Evolutionary conservation across 2,113 vertebrate species (phyloP).

Genomic region (Anser cygnoides): DNA sequence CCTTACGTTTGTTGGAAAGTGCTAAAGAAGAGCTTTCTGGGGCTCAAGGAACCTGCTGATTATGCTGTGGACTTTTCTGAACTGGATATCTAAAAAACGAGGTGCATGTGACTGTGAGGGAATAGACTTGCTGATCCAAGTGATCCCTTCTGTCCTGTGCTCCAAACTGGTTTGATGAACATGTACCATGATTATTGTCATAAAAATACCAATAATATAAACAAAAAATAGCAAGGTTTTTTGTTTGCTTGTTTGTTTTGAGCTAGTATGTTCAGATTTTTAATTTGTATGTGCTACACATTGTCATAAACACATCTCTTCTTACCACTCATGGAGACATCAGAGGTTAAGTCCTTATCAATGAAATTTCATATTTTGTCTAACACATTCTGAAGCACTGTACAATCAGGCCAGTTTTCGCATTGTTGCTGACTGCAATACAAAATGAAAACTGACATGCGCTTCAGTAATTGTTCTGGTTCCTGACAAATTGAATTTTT

Average conservation of each 20-base stretch:
- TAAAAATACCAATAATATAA: neutral
- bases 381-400: accelerated
- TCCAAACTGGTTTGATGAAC: neutral
- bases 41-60: neutral
- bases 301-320: neutral
- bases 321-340: neutral
- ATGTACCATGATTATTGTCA: neutral
- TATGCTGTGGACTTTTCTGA: neutral
- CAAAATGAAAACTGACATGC: neutral
- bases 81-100: neutral
- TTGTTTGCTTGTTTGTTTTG: neutral
- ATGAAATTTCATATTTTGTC: neutral
- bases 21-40: neutral
- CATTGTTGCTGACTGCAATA: neutral
- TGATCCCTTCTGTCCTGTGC: neutral
- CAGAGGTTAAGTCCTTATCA: neutral
- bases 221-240: neutral
- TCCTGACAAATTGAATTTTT: neutral
- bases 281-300: neutral
- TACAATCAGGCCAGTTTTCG: neutral
- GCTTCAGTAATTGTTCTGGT: neutral
- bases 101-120: neutral
- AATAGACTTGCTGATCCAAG: neutral
- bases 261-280: neutral
- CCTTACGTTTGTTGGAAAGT: neutral